These are phyloP conservation scores for Ligdia adustata DNA, from an alignment of 2,888 invertebrate genomes.

Conservation along the genomic window DNA sequence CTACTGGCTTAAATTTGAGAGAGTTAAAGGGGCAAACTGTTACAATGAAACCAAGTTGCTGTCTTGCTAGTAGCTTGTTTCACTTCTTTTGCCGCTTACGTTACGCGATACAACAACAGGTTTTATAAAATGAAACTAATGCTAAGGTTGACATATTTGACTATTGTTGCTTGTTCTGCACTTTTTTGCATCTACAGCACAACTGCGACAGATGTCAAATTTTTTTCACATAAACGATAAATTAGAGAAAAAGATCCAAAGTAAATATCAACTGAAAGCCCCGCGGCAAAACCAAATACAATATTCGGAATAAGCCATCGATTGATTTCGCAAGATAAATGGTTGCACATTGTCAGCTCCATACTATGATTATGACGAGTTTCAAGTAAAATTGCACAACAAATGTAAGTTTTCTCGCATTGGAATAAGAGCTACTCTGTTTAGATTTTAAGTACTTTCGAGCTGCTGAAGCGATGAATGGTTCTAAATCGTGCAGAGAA, in stretches of 20 bases:
- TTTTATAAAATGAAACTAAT: no score
- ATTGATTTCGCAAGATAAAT: conserved; percentile 85
- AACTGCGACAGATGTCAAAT: conserved; percentile 69
- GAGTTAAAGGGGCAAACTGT: not conserved
- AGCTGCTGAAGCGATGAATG: conserved; percentile 67
- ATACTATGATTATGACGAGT: conserved; percentile 74
- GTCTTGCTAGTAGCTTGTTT: conserved; percentile 34
- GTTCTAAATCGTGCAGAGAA: conserved; percentile 40
- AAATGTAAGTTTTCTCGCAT: conserved; percentile 65
- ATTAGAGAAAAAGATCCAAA: conserved; percentile 80
- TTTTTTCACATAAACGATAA: conserved; percentile 68
- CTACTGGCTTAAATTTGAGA: no score
- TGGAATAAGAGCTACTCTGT: conserved; percentile 62
- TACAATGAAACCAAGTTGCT: not conserved
- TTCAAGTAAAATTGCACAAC: conserved; percentile 59
- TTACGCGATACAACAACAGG: no score
- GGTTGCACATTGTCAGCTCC: conserved; percentile 81
- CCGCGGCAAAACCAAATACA: conserved; percentile 80
- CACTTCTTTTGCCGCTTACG: no score
- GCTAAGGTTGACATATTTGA: no score
- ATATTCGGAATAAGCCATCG: conserved; percentile 84
- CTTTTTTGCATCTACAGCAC: conserved; percentile 41
- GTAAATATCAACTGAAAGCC: conserved; percentile 78
- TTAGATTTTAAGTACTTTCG: conserved; percentile 63
- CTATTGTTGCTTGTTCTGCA: no score